Percentiles rank a stretch among this genome's conserved stretches.
phyloP scores from a whole-genome alignment of 2,113 vertebrate genomes.

The Bubo blakistoni region DNA sequence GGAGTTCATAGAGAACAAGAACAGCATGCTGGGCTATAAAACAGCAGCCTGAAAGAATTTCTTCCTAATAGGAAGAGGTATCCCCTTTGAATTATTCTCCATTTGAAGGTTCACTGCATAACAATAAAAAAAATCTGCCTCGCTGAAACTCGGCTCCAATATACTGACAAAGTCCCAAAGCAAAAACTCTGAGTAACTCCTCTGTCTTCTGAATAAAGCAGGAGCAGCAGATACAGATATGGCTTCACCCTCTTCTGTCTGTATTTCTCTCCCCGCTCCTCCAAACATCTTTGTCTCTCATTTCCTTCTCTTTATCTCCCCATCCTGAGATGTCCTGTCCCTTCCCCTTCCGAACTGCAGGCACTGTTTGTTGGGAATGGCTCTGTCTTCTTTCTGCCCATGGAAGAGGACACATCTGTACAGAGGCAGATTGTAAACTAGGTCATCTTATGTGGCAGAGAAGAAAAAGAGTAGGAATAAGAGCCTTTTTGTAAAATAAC shows the following conservation, averaged over 20 bases:
- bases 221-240: background rate
- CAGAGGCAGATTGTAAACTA: slow-evolving; percentile 18
- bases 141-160: background rate
- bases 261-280: background rate
- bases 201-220: background rate
- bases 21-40: background rate
- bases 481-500: background rate
- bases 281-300: background rate
- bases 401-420: background rate
- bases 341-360: background rate
- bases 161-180: background rate
- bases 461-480: background rate
- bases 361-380: background rate
- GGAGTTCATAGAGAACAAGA: background rate
- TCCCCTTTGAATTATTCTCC: background rate
- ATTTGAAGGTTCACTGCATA: background rate
- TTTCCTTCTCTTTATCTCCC: background rate
- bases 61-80: background rate
- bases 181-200: background rate
- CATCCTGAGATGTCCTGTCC: background rate
- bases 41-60: background rate
- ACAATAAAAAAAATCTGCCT: background rate
- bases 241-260: background rate
- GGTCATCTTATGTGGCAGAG: slow-evolving; percentile 12
- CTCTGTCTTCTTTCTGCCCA: background rate